These are phyloP conservation scores for Arremon aurantiirostris DNA, from an alignment of 2,797 vertebrate genomes.

Conservation along the genomic window DNA sequence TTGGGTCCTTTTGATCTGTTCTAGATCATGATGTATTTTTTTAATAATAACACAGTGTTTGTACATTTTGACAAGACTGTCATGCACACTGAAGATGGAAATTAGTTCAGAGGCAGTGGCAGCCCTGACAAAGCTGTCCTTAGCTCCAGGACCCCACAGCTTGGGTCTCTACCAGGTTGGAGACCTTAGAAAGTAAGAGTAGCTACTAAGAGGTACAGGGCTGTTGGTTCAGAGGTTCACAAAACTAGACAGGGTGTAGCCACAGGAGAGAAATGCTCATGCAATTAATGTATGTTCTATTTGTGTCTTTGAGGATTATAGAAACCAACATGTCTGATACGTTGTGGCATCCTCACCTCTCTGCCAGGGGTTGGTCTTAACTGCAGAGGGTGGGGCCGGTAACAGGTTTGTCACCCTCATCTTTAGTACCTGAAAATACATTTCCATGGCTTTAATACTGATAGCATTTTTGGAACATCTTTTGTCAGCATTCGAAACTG, in stretches of 20 bases:
- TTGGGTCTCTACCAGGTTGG: not conserved
- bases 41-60: not conserved
- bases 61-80: not conserved
- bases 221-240: conserved; percentile 24
- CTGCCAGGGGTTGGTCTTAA: not conserved
- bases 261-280: conserved; percentile 8
- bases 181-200: conserved; percentile 47
- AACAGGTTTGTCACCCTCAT: not conserved
- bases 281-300: conserved; percentile 17
- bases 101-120: not conserved
- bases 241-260: conserved; percentile 48
- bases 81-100: not conserved
- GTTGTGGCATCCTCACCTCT: conserved; percentile 5
- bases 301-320: conserved; percentile 37
- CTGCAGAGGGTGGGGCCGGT: not conserved
- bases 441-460: not conserved
- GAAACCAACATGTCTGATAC: conserved; percentile 36
- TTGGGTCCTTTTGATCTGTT: not conserved
- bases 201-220: not conserved
- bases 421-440: not conserved
- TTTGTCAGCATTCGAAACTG: not conserved
- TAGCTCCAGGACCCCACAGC: not conserved
- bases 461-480: not conserved
- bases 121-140: not conserved
- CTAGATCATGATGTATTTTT: not conserved